Evolutionary conservation across 2,888 invertebrate species (phyloP), one percentile per base, ranked within the genome.

Genomic region (Panopea generosa): DNA sequence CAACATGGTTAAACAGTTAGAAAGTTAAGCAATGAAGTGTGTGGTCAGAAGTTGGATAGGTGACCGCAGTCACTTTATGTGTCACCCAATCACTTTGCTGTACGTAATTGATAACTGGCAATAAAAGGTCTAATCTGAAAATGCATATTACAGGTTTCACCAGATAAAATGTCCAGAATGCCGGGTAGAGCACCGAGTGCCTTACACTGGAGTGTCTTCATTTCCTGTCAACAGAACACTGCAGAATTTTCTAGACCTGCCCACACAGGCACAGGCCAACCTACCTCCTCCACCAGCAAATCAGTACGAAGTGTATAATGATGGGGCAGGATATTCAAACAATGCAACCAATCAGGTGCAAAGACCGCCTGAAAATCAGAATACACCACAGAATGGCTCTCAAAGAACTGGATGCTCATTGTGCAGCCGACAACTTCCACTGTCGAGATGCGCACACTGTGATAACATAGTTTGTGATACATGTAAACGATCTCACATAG

Each of bases 161-260:
- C 47, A 63, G 29, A 77, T 85, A 18, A 84, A 83, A 57, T 99
- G 99, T 94, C 99, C 99, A 91, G 98, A 99, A 95, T 99, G 99
- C 93, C 95, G 98, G 79, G 97, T 98, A 72, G 98, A 98, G 94
- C 98, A 98, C 94, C 95, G 98, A 86, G 97, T 98, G 90, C 98
- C 98, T 52, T 97, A 97, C 97, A 93, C 84, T 18, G 98, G 98
- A 50, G 96, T 97, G 4, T 96, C 97, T 91, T 97, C 97, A 77
- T 98, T 97, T 93, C 98, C 98, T 62, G 98, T 97, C 91, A 99
- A 99, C 94, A 97, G 98, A 45, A 99, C 98, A 73, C 94, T 99
- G 57, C 97, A 97, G 93, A 95, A 98, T 88, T 99, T 99, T 93
- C 94, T 99, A 89, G 98, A 98, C 92, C 94, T 99, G 72, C 98